Evolutionary conservation across 2,888 invertebrate species (phyloP).

Genomic region (Apocheima hispidaria): DNA sequence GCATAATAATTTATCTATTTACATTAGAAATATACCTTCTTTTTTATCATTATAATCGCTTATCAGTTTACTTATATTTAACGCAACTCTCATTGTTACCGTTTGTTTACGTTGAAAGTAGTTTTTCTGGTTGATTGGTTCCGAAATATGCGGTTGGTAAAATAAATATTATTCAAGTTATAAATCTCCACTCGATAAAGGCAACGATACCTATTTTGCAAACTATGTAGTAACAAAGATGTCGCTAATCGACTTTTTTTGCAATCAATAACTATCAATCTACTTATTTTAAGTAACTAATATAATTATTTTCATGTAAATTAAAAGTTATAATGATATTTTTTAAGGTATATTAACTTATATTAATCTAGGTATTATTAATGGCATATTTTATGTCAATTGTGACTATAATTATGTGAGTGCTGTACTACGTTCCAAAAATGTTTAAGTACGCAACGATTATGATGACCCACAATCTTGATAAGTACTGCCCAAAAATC

Average conservation of each 20-base stretch:
- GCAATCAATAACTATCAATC: neutral
- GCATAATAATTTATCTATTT: too few relatives aligned
- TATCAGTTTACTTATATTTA: neutral
- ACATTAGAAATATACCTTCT: neutral
- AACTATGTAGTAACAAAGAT: neutral
- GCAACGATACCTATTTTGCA: neutral
- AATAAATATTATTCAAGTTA: neutral
- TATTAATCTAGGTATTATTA: too few relatives aligned
- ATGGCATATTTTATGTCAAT: too few relatives aligned
- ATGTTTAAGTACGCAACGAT: too few relatives aligned
- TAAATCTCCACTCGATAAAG: neutral
- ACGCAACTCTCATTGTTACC: neutral
- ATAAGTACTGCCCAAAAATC: too few relatives aligned
- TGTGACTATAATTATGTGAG: too few relatives aligned
- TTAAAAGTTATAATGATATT: too few relatives aligned
- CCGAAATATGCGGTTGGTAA: neutral
- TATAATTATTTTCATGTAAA: too few relatives aligned
- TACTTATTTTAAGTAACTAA: too few relatives aligned
- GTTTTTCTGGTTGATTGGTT: slow-evolving; percentile 7
- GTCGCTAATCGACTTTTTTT: neutral
- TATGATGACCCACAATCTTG: too few relatives aligned
- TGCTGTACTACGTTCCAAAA: too few relatives aligned
- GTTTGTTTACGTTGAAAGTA: slow-evolving; percentile 16
- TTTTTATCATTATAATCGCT: neutral
- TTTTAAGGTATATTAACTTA: too few relatives aligned